phyloP scores from a whole-genome alignment of 2,888 invertebrate species.

The Dynastes tityus region DNA sequence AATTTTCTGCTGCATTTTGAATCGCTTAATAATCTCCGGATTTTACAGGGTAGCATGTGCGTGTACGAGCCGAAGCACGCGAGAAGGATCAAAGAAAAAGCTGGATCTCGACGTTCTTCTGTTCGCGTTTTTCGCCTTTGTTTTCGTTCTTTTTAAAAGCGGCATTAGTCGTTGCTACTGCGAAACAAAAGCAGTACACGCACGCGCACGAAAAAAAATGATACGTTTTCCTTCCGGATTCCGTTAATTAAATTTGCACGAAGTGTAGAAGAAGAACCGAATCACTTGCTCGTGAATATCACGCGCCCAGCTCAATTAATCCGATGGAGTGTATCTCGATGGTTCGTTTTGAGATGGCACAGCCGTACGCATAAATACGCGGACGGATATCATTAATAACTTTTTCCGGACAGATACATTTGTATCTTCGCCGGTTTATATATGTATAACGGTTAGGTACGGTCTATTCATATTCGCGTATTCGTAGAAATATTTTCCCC shows the following conservation, averaged over 20 bases:
- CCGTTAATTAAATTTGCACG: constrained; percentile 27
- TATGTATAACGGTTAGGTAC: neutral
- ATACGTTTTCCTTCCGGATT: constrained; percentile 30
- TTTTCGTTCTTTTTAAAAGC: constrained; percentile 17
- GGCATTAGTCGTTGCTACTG: neutral
- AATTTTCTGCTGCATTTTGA: no score
- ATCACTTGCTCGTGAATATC: constrained; percentile 17
- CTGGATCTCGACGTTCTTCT: constrained; percentile 25
- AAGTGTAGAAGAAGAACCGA: neutral
- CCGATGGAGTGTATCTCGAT: constrained; percentile 24
- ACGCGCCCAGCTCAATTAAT: constrained; percentile 27
- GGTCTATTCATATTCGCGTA: constrained; percentile 14
- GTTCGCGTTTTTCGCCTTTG: constrained; percentile 22
- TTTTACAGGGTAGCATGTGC: constrained; percentile 19
- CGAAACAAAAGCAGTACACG: neutral
- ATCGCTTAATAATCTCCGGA: no score
- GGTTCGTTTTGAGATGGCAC: neutral
- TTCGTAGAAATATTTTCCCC: constrained; percentile 3
- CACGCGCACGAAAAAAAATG: constrained; percentile 23
- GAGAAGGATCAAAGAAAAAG: constrained; percentile 17
- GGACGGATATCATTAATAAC: constrained; percentile 36
- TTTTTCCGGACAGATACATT: constrained; percentile 44
- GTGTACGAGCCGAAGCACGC: constrained; percentile 32
- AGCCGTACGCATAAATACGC: neutral
- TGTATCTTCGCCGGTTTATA: constrained; percentile 10